Conservation (phyloP, 1,140 invertebrate genomes). For the Drusus annulatus region DNA sequence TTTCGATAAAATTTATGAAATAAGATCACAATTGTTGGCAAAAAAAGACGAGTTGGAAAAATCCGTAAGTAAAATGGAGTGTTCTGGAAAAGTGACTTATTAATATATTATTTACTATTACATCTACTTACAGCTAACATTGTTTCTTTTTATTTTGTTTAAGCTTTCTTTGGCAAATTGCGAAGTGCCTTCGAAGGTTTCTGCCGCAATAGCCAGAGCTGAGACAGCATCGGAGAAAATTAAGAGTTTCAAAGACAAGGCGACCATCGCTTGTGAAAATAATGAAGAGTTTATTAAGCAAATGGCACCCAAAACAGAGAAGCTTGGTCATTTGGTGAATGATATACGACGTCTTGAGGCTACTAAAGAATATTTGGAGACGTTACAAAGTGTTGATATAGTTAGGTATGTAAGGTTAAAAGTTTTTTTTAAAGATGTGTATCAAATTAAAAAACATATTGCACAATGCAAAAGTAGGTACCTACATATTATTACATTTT, state of each 20-base stretch:
- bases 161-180: conserved; percentile 64
- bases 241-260: conserved; percentile 63
- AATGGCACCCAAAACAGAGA: conserved; percentile 63
- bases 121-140: too few species aligned
- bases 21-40: conserved; percentile 38
- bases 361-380: conserved; percentile 66
- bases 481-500: too few species aligned
- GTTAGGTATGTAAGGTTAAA: conserved; percentile 61
- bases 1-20: conserved; percentile 47
- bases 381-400: conserved; percentile 67
- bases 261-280: conserved; percentile 61
- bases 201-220: conserved; percentile 65
- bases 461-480: too few species aligned
- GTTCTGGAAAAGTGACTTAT: too few species aligned
- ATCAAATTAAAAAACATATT: too few species aligned
- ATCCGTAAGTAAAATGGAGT: conserved; percentile 36
- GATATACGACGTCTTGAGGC: conserved; percentile 66
- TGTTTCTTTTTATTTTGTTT: conserved; percentile 47
- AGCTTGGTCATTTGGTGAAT: conserved; percentile 64
- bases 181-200: conserved; percentile 66
- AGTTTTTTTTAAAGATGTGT: too few species aligned
- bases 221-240: conserved; percentile 65
- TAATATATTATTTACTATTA: too few species aligned
- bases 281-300: conserved; percentile 63
- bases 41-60: conserved; percentile 55